Conservation (phyloP, 1,140 invertebrate genomes). For the Palaemon carinicauda region DNA sequence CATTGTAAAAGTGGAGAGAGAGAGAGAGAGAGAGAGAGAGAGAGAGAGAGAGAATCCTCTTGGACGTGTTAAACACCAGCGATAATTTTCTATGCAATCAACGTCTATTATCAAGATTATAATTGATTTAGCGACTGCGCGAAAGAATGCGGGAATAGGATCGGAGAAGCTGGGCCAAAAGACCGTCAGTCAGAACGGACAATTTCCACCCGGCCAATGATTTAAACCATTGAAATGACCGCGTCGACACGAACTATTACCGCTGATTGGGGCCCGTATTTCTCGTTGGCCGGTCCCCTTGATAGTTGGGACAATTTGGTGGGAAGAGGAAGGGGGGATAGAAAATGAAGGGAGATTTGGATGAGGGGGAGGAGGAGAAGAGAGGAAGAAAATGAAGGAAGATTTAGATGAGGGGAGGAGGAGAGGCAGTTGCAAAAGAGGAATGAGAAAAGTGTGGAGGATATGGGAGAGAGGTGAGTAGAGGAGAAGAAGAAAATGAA, state of each 20-base stretch:
- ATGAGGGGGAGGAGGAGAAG: neutral
- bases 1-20: no score
- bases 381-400: neutral
- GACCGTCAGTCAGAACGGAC: neutral
- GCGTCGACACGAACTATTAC: no score
- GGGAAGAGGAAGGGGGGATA: neutral
- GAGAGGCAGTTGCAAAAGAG: no score
- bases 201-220: no score
- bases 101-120: slow-evolving; percentile 13
- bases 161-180: neutral
- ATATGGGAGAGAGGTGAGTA: no score
- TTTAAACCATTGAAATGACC: no score
- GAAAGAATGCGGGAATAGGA: neutral
- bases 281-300: no score
- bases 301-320: neutral
- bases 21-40: slow-evolving; percentile 18
- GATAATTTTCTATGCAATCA: slow-evolving; percentile 36
- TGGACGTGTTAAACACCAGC: neutral
- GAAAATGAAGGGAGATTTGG: neutral
- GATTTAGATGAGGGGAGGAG: no score
- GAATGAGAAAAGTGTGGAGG: no score
- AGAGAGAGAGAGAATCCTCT: neutral
- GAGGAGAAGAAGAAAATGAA: no score
- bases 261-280: no score
- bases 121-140: neutral